phyloP scores from a whole-genome alignment of 2,113 vertebrate species.

The Triplophysa rosa region DNA sequence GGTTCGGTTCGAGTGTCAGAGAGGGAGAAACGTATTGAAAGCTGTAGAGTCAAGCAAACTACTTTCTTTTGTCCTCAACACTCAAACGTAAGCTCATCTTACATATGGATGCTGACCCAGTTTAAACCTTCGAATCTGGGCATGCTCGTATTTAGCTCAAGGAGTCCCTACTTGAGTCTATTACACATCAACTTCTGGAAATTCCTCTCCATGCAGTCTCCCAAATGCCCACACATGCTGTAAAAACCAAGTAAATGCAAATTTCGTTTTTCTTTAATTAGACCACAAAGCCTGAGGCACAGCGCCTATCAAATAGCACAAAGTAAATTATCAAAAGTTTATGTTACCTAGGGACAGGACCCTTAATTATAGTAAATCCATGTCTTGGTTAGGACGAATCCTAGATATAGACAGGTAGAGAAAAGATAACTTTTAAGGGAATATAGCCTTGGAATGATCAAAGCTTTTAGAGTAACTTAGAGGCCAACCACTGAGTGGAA shows the following conservation, averaged over 20 bases:
- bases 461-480: conserved; percentile 14
- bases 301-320: conserved; percentile 13
- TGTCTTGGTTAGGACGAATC: neutral
- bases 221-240: neutral
- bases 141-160: neutral
- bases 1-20: conserved; percentile 4
- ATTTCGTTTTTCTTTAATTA: conserved; percentile 20
- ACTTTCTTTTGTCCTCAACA: neutral
- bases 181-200: conserved; percentile 1
- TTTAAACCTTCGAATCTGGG: neutral
- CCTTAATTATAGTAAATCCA: conserved; percentile 11
- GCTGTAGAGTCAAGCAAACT: neutral
- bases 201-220: neutral
- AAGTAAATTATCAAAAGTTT: conserved; percentile 27
- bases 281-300: conserved; percentile 8
- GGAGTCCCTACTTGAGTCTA: neutral
- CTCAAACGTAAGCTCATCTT: neutral
- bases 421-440: neutral
- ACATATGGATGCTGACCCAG: neutral
- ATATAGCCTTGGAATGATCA: conserved; percentile 4
- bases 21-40: neutral
- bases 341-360: conserved; percentile 28
- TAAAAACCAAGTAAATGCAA: neutral
- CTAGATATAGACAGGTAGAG: neutral
- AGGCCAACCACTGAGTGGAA: neutral